phyloP scores from a whole-genome alignment of 1,140 invertebrate genomes.

The Drosophila tristis region DNA sequence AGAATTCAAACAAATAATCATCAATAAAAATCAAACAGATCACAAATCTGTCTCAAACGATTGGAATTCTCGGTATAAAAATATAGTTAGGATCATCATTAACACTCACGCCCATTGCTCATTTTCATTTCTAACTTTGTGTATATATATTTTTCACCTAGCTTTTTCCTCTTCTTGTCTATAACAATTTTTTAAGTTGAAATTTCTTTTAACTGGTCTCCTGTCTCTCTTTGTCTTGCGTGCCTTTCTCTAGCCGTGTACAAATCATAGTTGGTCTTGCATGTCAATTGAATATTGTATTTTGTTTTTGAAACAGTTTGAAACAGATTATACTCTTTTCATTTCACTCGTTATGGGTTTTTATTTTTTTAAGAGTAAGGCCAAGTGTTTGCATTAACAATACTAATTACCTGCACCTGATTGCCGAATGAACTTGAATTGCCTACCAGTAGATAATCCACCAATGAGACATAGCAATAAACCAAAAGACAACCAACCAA shows the following conservation, averaged over 20 bases:
- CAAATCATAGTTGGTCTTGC: conserved; percentile 71
- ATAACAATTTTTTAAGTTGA: conserved; percentile 4
- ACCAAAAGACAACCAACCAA: conserved; percentile 6
- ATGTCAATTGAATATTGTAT: conserved; percentile 52
- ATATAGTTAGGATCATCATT: too few species aligned
- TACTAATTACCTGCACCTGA: conserved; percentile 70
- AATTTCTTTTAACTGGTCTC: conserved; percentile 22
- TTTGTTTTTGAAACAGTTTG: conserved; percentile 12
- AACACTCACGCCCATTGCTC: conserved; percentile 5
- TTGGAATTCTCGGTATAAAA: too few species aligned
- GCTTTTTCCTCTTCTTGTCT: conserved; percentile 35
- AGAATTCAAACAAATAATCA: not conserved
- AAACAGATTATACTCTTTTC: conserved; percentile 2
- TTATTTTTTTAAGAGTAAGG: conserved; percentile 19
- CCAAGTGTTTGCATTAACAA: conserved; percentile 61
- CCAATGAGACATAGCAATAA: conserved; percentile 43
- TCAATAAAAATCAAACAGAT: too few species aligned
- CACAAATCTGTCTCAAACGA: not conserved
- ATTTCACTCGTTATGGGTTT: conserved; percentile 9
- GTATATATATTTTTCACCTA: conserved; percentile 37
- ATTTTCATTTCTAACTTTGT: conserved; percentile 18
- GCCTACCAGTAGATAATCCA: conserved; percentile 66
- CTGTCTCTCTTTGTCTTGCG: conserved; percentile 69
- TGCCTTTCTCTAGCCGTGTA: conserved; percentile 72
- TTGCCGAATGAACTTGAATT: conserved; percentile 73